A percentile compares a stretch with the other conserved stretches of the same genome.
Evolutionary conservation across 2,888 invertebrate species (phyloP).

Genomic region (Acleris emargana): DNA sequence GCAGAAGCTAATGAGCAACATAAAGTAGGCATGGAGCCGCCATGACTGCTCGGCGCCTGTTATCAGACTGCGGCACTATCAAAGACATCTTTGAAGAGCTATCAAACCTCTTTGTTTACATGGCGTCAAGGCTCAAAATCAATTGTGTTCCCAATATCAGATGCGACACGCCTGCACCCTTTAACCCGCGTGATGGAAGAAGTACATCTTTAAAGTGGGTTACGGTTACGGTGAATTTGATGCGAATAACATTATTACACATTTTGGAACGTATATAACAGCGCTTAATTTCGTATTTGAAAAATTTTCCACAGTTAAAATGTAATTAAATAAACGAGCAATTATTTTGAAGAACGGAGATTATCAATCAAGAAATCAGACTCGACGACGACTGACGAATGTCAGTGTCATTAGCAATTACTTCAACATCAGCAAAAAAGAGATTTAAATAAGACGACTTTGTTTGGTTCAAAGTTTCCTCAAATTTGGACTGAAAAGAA

Average conservation of each 20-base stretch:
- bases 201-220: constrained; percentile 63
- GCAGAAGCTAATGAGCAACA: constrained; percentile 60
- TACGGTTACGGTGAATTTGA: constrained; percentile 44
- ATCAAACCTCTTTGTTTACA: constrained; percentile 56
- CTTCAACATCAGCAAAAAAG: not conserved
- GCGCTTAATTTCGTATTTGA: not conserved
- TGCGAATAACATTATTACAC: not conserved
- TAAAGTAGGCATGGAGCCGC: constrained; percentile 53
- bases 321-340: too few species aligned
- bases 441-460: not conserved
- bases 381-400: too few species aligned
- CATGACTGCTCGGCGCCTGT: constrained; percentile 56
- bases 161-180: constrained; percentile 66
- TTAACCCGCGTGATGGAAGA: constrained; percentile 63
- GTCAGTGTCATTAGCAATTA: too few species aligned
- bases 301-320: too few species aligned
- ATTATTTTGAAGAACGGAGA: too few species aligned
- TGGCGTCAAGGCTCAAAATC: constrained; percentile 60
- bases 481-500: not conserved
- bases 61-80: constrained; percentile 71
- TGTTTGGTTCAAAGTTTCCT: not conserved
- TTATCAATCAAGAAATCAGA: too few species aligned
- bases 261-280: not conserved
- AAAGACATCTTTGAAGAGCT: constrained; percentile 58
- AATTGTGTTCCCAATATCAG: constrained; percentile 51